phyloP scores from a whole-genome alignment of 2,888 invertebrate genomes.

The Nymphalis urticae region DNA sequence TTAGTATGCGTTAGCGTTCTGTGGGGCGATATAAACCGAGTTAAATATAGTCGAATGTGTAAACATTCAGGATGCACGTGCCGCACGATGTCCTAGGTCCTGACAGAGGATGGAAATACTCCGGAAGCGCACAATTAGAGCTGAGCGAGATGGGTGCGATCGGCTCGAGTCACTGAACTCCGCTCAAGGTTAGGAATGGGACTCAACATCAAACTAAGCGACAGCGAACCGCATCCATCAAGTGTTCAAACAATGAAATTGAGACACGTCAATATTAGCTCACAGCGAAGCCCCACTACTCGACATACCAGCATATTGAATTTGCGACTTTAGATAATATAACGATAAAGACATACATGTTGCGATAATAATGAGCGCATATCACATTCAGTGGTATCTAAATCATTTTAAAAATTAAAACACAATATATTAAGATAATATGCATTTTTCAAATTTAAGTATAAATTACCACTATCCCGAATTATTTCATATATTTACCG shows the following conservation, averaged over 20 bases:
- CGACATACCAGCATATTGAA: slow-evolving; percentile 44
- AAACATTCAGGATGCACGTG: slow-evolving; percentile 56
- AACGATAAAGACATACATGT: slow-evolving; percentile 43
- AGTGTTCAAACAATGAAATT: slow-evolving; percentile 65
- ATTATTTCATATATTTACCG: no score
- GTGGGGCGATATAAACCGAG: slow-evolving; percentile 26
- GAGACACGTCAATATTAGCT: slow-evolving; percentile 63
- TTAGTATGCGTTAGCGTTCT: slow-evolving; percentile 34
- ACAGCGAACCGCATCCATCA: slow-evolving; percentile 64
- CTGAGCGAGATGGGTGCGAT: slow-evolving; percentile 53
- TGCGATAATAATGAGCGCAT: slow-evolving; percentile 23
- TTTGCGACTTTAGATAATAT: slow-evolving; percentile 50
- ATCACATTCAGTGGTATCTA: neutral
- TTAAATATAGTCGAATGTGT: slow-evolving; percentile 36
- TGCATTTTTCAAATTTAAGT: neutral
- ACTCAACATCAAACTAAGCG: slow-evolving; percentile 38
- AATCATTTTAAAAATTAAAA: neutral
- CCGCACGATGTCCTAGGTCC: slow-evolving; percentile 59
- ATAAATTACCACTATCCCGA: no score
- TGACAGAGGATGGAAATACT: slow-evolving; percentile 62
- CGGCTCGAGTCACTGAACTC: slow-evolving; percentile 67
- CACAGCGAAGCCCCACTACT: slow-evolving; percentile 40
- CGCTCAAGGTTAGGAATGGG: slow-evolving; percentile 66
- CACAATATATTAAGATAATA: neutral
- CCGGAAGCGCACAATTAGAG: slow-evolving; percentile 70